Base-by-base conservation (phyloP, 2,888 invertebrate genomes). In the Monochamus alternatus region DNA sequence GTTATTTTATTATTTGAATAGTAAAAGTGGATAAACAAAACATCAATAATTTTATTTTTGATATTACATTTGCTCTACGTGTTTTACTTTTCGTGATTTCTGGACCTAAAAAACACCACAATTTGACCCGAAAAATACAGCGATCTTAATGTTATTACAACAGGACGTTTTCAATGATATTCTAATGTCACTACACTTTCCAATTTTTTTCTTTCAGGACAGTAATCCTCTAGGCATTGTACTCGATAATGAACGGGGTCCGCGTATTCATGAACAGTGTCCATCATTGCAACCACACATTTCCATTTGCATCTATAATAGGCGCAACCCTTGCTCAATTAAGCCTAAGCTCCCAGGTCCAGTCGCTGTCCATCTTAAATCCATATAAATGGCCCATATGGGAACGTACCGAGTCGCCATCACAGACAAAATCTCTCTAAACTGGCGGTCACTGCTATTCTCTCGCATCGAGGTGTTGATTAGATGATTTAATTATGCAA, bases 221-320 rank as follows among this genome's bases (percentile, higher is more conserved):
- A 1, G 55, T 55, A 7, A 55, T 55, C 60, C 12, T 9, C 31
- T 4, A 30, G 10, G n/a, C 38, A 9, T 22, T 22, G 44, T 9
- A 70, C 79, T 84, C 79, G 83, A 84, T 84, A 80, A 82, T 83
- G 82, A 82, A 83, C 80, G 79, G 64, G n/a, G n/a, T 59, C 58
- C 32, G 14, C 44, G n/a, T 71, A 67, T 67, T 69, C 65, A 66
- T 55, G 71, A 67, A 75, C 82, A 78, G 75, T 86, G 87, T 86
- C 87, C 87, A 85, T 87, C 87, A 86, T 78, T 78, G 83, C 78
- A 82, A 85, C 85, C 85, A 78, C 84, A 83, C 84, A 85, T 85
- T 86, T 86, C 86, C 86, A 88, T 88, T 88, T 89, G 89, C 89
- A 89, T 89, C 85, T 82, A 86, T 88, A 88, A 88, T 87, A 86